Percentiles rank a stretch among this genome's conserved stretches.
Conservation (phyloP, 2,888 invertebrate species). For the Stenolophus ochropezus region DNA sequence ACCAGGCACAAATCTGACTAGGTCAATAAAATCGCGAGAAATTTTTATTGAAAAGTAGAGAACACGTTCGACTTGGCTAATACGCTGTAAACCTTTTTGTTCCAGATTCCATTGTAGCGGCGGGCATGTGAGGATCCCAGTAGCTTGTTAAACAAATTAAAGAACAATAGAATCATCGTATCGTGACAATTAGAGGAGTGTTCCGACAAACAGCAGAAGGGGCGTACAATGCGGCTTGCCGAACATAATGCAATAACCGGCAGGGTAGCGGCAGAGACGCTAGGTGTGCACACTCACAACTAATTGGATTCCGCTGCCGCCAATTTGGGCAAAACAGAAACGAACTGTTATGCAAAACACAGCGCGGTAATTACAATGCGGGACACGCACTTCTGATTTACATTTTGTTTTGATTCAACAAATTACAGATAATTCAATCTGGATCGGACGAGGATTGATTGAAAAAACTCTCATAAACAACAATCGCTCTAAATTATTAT, state of each 20-base stretch:
- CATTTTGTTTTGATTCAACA: constrained; percentile 51
- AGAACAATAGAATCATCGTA: constrained; percentile 58
- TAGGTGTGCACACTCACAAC: constrained; percentile 32
- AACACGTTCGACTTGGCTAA: constrained; percentile 3
- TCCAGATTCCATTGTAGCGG: constrained; percentile 46
- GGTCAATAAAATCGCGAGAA: constrained; percentile 1
- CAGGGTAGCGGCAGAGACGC: neutral
- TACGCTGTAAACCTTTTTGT: constrained; percentile 49
- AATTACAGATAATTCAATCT: constrained; percentile 56
- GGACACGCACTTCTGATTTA: constrained; percentile 51
- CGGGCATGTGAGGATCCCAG: constrained; percentile 31
- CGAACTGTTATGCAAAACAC: constrained; percentile 49
- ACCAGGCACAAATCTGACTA: neutral
- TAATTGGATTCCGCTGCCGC: constrained; percentile 51
- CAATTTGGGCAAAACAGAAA: constrained; percentile 55
- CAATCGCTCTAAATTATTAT: constrained; percentile 34
- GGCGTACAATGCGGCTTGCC: constrained; percentile 51
- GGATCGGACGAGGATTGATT: constrained; percentile 49
- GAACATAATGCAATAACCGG: constrained; percentile 53
- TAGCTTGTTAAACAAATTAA: constrained; percentile 56
- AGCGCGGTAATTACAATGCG: constrained; percentile 24
- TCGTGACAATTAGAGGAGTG: constrained; percentile 57
- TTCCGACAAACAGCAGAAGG: constrained; percentile 36
- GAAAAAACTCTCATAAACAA: constrained; percentile 52
- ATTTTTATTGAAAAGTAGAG: constrained; percentile 5